Percentiles rank a stretch among this genome's conserved stretches.
Evolutionary conservation across 2,797 vertebrate genomes (phyloP).

Genomic region (Lophotriccus pileatus): DNA sequence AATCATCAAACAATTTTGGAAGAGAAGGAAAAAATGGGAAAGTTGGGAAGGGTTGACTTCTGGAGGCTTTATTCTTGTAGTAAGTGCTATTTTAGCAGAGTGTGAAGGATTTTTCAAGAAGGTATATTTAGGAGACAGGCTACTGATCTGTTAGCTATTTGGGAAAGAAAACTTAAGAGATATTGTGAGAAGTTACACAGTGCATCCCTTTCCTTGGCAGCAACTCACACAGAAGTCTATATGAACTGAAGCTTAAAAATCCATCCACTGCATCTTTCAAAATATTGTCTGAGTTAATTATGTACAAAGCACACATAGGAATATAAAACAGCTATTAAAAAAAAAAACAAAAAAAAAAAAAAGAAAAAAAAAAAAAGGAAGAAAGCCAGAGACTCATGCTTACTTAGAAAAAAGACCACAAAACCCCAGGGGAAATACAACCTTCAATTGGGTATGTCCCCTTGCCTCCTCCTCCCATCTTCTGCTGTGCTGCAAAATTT

Average conservation of each 20-base stretch:
- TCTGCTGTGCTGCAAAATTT: slow-evolving; percentile 42
- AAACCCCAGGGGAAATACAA: slow-evolving; percentile 5
- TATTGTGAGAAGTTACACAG: neutral
- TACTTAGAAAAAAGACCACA: neutral
- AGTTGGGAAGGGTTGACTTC: neutral
- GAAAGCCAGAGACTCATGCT: neutral
- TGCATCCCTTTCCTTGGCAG: neutral
- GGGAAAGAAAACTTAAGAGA: neutral
- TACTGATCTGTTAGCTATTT: neutral
- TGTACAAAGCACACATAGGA: neutral
- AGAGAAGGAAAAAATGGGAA: neutral
- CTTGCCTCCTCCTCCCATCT: neutral
- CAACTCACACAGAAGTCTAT: neutral
- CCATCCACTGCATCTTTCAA: slow-evolving; percentile 8
- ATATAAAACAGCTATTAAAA: neutral
- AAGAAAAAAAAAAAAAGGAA: neutral
- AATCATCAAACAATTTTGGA: neutral
- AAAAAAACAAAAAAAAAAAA: neutral
- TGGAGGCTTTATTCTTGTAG: neutral
- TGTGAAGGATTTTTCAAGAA: neutral
- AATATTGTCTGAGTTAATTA: slow-evolving; percentile 34
- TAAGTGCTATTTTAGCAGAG: neutral
- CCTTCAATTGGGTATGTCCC: slow-evolving; percentile 2
- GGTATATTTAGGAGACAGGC: neutral
- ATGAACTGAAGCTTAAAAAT: slow-evolving; percentile 50